A percentile compares a stretch with the other conserved stretches of the same genome.
Conservation (phyloP, 2,888 invertebrate genomes). For the Nowickia ferox region DNA sequence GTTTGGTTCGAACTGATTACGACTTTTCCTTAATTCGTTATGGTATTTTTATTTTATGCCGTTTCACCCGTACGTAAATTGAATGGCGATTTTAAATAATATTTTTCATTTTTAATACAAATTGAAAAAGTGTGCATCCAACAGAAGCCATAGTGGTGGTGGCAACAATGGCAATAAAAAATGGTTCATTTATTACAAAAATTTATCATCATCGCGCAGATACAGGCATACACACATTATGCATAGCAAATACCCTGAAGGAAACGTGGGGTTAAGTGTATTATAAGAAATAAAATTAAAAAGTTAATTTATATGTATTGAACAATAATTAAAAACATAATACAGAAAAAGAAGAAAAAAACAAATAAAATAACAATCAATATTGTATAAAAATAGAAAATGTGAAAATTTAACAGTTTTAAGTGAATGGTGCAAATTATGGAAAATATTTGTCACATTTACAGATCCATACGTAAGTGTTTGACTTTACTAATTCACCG, state of each 20-base stretch:
- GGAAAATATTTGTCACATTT: too few relatives aligned
- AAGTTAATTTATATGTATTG: too few relatives aligned
- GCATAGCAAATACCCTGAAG: conserved; percentile 26
- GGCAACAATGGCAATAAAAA: conserved; percentile 22
- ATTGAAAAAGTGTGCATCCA: conserved; percentile 29
- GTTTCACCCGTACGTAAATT: conserved; percentile 15
- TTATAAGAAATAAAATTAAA: too few relatives aligned
- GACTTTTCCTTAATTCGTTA: conserved; percentile 39
- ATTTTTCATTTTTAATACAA: conserved; percentile 40
- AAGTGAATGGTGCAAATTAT: too few relatives aligned
- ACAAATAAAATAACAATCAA: too few relatives aligned
- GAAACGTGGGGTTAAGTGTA: too few relatives aligned
- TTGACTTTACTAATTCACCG: too few relatives aligned
- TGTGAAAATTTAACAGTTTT: too few relatives aligned
- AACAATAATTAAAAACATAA: too few relatives aligned
- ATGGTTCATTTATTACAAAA: conserved; percentile 55
- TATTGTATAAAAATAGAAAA: too few relatives aligned
- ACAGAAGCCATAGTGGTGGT: conserved; percentile 2
- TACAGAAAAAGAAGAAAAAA: too few relatives aligned
- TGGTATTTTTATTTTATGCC: conserved; percentile 15
- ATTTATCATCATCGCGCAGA: conserved; percentile 21
- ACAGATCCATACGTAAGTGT: too few relatives aligned
- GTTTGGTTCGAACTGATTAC: neutral
- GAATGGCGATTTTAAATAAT: neutral
- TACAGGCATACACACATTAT: neutral